These are phyloP conservation scores for Myotis lucifugus DNA, from an alignment of 2,113 vertebrate genomes.

Conservation along the genomic window DNA sequence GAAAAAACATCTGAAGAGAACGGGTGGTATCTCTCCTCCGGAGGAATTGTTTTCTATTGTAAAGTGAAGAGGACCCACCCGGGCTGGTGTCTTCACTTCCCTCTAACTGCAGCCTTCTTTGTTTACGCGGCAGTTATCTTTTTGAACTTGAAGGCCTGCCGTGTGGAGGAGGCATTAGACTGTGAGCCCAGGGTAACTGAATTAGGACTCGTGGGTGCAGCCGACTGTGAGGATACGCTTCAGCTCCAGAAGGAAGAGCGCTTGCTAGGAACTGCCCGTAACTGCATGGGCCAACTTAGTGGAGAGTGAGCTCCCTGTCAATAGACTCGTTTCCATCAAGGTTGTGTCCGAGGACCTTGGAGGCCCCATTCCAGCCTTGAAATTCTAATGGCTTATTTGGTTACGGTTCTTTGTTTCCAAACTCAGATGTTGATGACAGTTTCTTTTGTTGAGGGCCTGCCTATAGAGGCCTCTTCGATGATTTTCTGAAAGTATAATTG, in stretches of 20 bases:
- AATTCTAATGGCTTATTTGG: not conserved
- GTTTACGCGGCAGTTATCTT: not conserved
- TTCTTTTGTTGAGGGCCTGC: not conserved
- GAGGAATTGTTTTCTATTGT: not conserved
- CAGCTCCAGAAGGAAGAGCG: not conserved
- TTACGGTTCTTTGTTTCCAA: not conserved
- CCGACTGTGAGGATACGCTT: not conserved
- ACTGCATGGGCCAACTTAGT: too few species aligned
- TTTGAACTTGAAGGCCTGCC: not conserved
- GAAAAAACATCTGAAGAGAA: not conserved
- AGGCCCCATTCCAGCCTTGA: not conserved
- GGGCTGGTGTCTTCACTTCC: not conserved
- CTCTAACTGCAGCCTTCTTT: not conserved
- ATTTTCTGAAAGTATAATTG: constrained; percentile 9
- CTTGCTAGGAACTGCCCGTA: not conserved
- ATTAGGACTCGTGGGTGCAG: not conserved
- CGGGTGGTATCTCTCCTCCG: not conserved
- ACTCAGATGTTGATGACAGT: not conserved
- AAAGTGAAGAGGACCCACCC: not conserved
- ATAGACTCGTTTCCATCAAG: not conserved
- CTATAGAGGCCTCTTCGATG: not conserved
- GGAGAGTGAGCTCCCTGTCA: not conserved
- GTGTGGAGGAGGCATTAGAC: not conserved
- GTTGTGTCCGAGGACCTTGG: not conserved
- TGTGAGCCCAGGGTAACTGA: not conserved